Evolutionary conservation across 2,113 vertebrate species (phyloP).

Genomic region (Tauraco erythrolophus): DNA sequence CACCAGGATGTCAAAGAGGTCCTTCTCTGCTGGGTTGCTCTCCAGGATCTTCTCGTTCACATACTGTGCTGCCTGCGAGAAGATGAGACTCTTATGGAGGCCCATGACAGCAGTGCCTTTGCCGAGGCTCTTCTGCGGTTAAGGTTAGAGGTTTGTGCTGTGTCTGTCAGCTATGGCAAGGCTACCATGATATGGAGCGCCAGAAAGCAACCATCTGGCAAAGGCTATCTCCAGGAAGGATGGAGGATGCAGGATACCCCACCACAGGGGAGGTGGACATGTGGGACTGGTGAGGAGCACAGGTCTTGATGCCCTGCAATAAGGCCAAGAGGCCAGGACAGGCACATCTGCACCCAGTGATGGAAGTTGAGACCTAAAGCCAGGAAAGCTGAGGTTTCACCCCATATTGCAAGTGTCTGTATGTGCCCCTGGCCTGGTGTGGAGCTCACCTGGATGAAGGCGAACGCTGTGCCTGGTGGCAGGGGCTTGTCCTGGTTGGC

Average conservation of each 20-base stretch:
- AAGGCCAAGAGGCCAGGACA: neutral
- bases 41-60: slow-evolving; percentile 79
- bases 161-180: neutral
- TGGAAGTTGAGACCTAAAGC: neutral
- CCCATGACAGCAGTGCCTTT: neutral
- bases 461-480: slow-evolving; percentile 62
- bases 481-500: slow-evolving; percentile 52
- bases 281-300: neutral
- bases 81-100: neutral
- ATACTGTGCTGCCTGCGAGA: slow-evolving; percentile 72
- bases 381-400: neutral
- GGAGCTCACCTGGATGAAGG: slow-evolving; percentile 72
- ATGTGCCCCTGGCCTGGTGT: neutral
- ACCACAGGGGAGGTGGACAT: fast-evolving
- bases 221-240: neutral
- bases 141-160: neutral
- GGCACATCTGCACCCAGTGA: fast-evolving
- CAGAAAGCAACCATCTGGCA: neutral
- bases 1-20: slow-evolving; percentile 81
- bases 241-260: neutral
- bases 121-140: neutral
- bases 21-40: slow-evolving; percentile 67
- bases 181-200: neutral
- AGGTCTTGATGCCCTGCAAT: neutral
- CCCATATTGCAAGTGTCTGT: neutral